Conservation (phyloP, 2,797 vertebrate species). For the Syngnathus acus region DNA sequence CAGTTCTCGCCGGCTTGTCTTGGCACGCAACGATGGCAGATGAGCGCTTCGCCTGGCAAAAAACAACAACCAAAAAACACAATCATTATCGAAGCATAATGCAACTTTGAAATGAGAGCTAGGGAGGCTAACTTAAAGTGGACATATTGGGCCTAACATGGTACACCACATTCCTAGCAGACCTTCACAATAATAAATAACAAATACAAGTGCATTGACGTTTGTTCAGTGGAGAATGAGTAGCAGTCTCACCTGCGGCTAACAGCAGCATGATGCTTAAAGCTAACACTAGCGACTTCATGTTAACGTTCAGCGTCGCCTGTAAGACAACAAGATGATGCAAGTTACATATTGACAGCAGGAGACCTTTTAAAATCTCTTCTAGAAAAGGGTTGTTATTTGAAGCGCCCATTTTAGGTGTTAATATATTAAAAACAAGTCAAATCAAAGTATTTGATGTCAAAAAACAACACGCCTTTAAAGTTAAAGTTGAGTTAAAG, state of each 20-base stretch:
- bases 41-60: constrained; percentile 54
- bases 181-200: background rate
- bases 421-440: background rate
- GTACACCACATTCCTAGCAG: no score
- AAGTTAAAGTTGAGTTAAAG: no score
- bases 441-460: background rate
- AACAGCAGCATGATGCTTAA: constrained; percentile 50
- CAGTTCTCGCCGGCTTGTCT: constrained; percentile 46
- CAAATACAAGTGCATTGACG: constrained; percentile 16
- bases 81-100: no score
- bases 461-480: background rate
- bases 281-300: constrained; percentile 60
- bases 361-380: no score
- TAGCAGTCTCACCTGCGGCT: constrained; percentile 61
- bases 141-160: no score
- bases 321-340: background rate
- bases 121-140: no score
- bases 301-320: constrained; percentile 28
- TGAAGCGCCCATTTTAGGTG: no score
- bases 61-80: background rate
- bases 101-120: no score
- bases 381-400: no score
- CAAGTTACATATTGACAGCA: background rate
- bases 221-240: constrained; percentile 56
- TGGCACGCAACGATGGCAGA: constrained; percentile 59